A percentile compares a stretch with the other conserved stretches of the same genome.
These are phyloP conservation scores for Onychomys leucogaster DNA, from an alignment of 2,797 vertebrate genomes.

Conservation along the genomic window DNA sequence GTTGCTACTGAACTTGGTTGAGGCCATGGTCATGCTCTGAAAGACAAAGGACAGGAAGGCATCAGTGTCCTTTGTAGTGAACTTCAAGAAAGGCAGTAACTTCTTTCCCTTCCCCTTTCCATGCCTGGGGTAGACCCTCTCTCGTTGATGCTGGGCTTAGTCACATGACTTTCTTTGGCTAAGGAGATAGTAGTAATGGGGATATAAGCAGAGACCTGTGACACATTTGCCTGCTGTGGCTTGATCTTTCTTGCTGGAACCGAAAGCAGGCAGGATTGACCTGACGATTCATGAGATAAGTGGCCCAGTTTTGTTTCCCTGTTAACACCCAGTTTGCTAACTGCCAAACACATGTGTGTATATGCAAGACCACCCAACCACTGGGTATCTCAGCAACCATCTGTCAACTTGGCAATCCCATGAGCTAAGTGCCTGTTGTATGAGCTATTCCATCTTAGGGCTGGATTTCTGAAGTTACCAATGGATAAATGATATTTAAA, in stretches of 20 bases:
- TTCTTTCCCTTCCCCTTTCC: not conserved
- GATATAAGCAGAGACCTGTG: not conserved
- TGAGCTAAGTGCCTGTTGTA: not conserved
- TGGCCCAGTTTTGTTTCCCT: not conserved
- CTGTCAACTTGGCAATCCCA: not conserved
- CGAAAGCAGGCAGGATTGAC: not conserved
- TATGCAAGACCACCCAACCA: not conserved
- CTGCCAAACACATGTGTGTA: not conserved
- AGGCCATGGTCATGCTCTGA: not conserved
- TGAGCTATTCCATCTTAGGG: not conserved
- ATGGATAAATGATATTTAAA: not conserved
- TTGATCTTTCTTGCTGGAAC: not conserved
- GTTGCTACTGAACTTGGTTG: not conserved
- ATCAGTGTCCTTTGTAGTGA: not conserved
- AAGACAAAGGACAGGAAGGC: slow-evolving; percentile 37
- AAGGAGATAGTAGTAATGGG: not conserved
- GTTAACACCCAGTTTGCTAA: not conserved
- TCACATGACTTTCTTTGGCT: not conserved
- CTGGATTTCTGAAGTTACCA: not conserved
- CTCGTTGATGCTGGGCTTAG: not conserved
- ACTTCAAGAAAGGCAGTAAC: not conserved
- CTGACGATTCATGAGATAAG: not conserved
- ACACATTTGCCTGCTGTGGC: not conserved
- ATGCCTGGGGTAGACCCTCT: not conserved
- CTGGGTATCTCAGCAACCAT: no score